phyloP scores from a whole-genome alignment of 1,140 invertebrate species.

The Rhopalosiphum maidis region DNA sequence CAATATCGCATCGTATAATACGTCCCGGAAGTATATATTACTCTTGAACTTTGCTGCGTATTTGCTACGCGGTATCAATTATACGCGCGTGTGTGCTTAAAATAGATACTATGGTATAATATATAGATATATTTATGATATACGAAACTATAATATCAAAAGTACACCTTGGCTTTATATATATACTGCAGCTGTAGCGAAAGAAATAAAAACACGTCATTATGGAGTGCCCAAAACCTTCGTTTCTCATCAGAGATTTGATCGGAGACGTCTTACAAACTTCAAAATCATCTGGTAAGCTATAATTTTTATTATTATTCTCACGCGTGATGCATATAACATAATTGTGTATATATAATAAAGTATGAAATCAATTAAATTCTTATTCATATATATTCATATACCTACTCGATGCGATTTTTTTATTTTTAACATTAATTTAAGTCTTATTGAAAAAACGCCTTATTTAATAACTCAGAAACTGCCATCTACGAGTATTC shows the following conservation, averaged over 20 bases:
- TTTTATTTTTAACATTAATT: too few relatives aligned
- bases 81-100: neutral
- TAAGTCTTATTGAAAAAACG: too few relatives aligned
- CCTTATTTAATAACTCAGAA: too few relatives aligned
- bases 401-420: too few relatives aligned
- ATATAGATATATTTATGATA: neutral
- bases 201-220: neutral
- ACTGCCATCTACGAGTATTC: too few relatives aligned
- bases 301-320: neutral
- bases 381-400: too few relatives aligned
- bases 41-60: neutral
- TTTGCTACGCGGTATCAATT: neutral
- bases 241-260: slow-evolving; percentile 60
- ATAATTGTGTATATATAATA: too few relatives aligned
- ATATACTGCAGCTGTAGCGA: neutral
- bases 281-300: slow-evolving; percentile 39
- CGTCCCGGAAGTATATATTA: neutral
- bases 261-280: slow-evolving; percentile 59
- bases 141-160: neutral
- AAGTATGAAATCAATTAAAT: too few relatives aligned
- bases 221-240: slow-evolving; percentile 57
- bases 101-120: neutral
- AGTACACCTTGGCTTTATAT: neutral
- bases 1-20: neutral
- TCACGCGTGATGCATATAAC: neutral